Evolutionary conservation across 2,113 vertebrate species (phyloP), one percentile per base, ranked within the genome.

Genomic region (Tragelaphus scriptus): DNA sequence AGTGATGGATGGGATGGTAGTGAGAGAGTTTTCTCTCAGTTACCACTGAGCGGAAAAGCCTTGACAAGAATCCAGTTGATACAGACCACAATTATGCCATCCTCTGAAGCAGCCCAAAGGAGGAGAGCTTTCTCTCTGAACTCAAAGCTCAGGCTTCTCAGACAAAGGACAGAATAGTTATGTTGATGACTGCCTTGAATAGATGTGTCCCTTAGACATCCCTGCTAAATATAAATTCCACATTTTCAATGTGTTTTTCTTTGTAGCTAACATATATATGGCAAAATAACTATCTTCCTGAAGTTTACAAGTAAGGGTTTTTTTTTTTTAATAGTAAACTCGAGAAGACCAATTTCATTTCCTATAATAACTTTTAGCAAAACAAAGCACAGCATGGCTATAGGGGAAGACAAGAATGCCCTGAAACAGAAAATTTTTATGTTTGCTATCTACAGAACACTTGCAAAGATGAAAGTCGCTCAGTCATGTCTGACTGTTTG

Each of bases 311-410:
- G 95, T 97, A 87, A 93, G 56, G 47, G 2, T 13, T 1, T 36
- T 6, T n/a, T 25, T 95, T 93, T 97, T 96, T 95, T 61, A 97
- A 97, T 97, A 84, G 84, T 97, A 98, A 97, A 94, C 89, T 94
- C 44, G n/a, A 61, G 89, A 94, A 96, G 89, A 94, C 61, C 92
- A 82, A 96, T 97, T 97, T 98, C 96, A 94, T 97, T 91, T 94
- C 84, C 53, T 87, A 77, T 32, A 93, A 91, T 98, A 96, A 94
- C 93, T 97, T 94, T 93, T 58, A 91, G 61, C 55, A 87, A 55
- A 13, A 82, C 95, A 75, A 97, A 95, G 85, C 85, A 94, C 56
- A 79, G 36, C 13, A 59, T 10, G 4, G 53, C 55, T 92, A 90
- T 17, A 68, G 80, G 26, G 49, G 30, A 25, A 61, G 71, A 51